A percentile compares a stretch with the other conserved stretches of the same genome.
Conservation (phyloP, 2,888 invertebrate species). For the Meiosimyza decipiens region DNA sequence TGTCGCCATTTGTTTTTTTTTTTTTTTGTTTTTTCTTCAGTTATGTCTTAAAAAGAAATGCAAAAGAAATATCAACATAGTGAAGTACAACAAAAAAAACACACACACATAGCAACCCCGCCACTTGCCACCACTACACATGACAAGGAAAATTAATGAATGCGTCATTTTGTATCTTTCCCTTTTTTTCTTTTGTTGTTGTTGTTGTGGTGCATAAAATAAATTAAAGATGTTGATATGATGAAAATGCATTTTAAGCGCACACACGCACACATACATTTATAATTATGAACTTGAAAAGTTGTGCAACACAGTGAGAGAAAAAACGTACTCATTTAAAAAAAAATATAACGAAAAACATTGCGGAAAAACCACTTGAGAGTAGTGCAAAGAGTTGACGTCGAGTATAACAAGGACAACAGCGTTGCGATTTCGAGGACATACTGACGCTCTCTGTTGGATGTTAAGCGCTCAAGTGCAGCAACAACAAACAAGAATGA, state of each 20-base stretch:
- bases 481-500: too few species aligned
- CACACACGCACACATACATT: neutral
- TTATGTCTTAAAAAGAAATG: neutral
- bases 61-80: neutral
- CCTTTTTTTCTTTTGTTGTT: constrained; percentile 3
- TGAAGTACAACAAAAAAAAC: neutral
- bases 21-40: neutral
- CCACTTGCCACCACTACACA: neutral
- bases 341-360: too few species aligned
- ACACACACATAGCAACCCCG: neutral
- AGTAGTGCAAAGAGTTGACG: too few species aligned
- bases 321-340: neutral
- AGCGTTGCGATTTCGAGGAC: too few species aligned
- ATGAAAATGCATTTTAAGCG: constrained; percentile 28
- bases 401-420: too few species aligned
- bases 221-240: constrained; percentile 31
- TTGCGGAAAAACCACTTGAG: too few species aligned
- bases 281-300: constrained; percentile 38
- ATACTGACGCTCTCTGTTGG: too few species aligned
- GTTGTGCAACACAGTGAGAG: constrained; percentile 9
- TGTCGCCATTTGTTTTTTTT: constrained; percentile 26
- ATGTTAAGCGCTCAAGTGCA: too few species aligned
- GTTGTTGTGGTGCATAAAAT: constrained; percentile 26
- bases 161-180: constrained; percentile 30
- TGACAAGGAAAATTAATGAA: constrained; percentile 31